Base-by-base conservation (phyloP, 1,140 invertebrate species). In the Meloidogyne chitwoodi region DNA sequence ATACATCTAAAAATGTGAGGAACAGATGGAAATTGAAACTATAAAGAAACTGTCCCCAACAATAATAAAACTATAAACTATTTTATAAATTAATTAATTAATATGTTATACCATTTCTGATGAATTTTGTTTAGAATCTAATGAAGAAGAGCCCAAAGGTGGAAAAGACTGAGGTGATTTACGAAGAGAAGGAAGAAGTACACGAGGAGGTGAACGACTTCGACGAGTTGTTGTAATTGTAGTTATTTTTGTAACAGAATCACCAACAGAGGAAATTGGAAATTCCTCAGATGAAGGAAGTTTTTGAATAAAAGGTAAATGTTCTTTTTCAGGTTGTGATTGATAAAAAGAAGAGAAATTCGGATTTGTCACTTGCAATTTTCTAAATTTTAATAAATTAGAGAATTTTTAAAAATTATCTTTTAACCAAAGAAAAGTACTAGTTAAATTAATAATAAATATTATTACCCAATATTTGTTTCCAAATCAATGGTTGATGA, bases 161-260 rank as follows among this genome's bases (percentile, higher is more conserved):
- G 71, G 71, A 34, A 73, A 73, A 34, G 71, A 73, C n/a, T 73
- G 71, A 64, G 71, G 71, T 48, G 71, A 73, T 34, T 73, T 73
- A 31, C 71, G 71, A 26, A 67, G 19, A 24, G 38, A 41, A n/a
- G 65, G 24, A 0, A 56, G n/a, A 31, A 73, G 71, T n/a, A 64
- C 38, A 34, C 64, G 31, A 14, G 71, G 65, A 41, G 65, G 65
- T 56, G 48, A 56, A 56, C 48, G 48, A 56, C 48, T 56, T 56
- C n/a, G 19, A 56, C 48, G 48, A 22, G 48, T 56, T 56, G 48
- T 56, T n/a, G 19, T 56, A 16, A 14, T 56, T n/a, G 48, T 56
- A n/a, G 48, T 56, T 56, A 56, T 56, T 38, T 38, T 38, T 56
- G 48, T 56, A 19, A 16, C 19, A n/a, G 48, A n/a, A n/a, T 56